Conservation (phyloP, 35 echinoderm and acorn worm species). For the Holothuria glaberrima region DNA sequence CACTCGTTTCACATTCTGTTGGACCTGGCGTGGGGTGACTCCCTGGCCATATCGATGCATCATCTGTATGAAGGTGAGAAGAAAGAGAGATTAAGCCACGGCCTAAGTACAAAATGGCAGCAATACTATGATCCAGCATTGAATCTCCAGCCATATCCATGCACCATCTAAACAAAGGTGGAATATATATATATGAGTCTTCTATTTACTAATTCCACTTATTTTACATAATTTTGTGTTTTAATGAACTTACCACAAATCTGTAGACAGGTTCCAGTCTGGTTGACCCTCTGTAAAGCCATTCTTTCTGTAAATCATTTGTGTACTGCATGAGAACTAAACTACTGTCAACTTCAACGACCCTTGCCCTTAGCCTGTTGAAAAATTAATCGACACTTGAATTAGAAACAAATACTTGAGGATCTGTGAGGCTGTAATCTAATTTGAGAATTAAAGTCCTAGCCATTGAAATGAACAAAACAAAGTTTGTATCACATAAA, state of each 20-base stretch:
- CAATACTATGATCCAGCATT: too few species aligned
- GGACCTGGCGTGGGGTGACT: slow-evolving; percentile 13
- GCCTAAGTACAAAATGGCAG: too few species aligned
- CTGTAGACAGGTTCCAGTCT: slow-evolving; percentile 76
- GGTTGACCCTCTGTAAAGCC: slow-evolving; percentile 93
- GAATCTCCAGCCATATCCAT: too few species aligned
- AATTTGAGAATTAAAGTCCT: too few species aligned
- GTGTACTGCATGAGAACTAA: slow-evolving; percentile 86
- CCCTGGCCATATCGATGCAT: slow-evolving; percentile 59
- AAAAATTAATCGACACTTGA: neutral
- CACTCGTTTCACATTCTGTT: slow-evolving; percentile 47
- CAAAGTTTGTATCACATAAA: too few species aligned
- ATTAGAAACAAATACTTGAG: too few species aligned
- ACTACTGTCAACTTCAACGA: slow-evolving; percentile 80
- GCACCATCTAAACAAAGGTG: too few species aligned
- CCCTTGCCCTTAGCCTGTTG: slow-evolving; percentile 82
- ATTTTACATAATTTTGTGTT: too few species aligned
- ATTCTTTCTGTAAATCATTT: slow-evolving; percentile 71
- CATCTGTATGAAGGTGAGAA: slow-evolving; percentile 9
- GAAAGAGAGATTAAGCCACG: neutral
- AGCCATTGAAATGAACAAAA: too few species aligned
- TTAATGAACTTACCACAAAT: slow-evolving; percentile 69
- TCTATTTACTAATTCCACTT: too few species aligned
- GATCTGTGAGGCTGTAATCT: too few species aligned
- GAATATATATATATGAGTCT: too few species aligned